Evolutionary conservation across 1,140 invertebrate genomes (phyloP), one percentile per base, ranked within the genome.

Genomic region (Tetramorium parvispinum): DNA sequence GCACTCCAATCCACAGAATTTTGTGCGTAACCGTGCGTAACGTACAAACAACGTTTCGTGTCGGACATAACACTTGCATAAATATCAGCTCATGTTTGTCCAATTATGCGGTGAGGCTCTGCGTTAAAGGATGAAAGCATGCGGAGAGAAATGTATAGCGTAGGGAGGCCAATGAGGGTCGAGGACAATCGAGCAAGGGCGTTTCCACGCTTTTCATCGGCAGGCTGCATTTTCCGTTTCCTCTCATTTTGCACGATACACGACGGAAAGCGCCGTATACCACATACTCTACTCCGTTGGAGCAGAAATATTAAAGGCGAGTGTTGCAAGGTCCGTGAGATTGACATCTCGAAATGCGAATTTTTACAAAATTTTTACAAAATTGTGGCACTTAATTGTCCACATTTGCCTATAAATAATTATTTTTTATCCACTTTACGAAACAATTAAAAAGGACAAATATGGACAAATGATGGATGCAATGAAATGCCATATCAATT

Each of bases 81-180:
- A 86, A 86, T 57, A 81, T 79, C 37, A 37, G 13, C 27, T 5
- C 37, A 11, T 85, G 83, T 85, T 85, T 85, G 76, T 68, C 61
- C 83, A 85, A 85, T 81, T 85, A 81, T 68, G 40, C 37, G 24
- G 32, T 7, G 18, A 37, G 27, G 37, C 27, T 37, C 76, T n/a
- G 24, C 10, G 51, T 59, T 16, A 24, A 37, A 10, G 8, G 83
- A 32, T 32, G 65, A 57, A 37, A 27, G 57, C 40, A n/a, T 3
- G 70, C 18, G 57, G 27, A 16, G 16, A n/a, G 10, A n/a, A 24
- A 11, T 1, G 32, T 3, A 66, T 16, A 65, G 13, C 21, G n/a
- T 10, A 13, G 16, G 27, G 24, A 73, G 53, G 43, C 18, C 49
- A 53, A 43, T 40, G 32, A 11, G 43, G 59, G 32, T 73, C 66